Evolutionary conservation across 2,888 invertebrate species (phyloP), one percentile per base, ranked within the genome.

Genomic region (Ashinkailepas kermadecensis): DNA sequence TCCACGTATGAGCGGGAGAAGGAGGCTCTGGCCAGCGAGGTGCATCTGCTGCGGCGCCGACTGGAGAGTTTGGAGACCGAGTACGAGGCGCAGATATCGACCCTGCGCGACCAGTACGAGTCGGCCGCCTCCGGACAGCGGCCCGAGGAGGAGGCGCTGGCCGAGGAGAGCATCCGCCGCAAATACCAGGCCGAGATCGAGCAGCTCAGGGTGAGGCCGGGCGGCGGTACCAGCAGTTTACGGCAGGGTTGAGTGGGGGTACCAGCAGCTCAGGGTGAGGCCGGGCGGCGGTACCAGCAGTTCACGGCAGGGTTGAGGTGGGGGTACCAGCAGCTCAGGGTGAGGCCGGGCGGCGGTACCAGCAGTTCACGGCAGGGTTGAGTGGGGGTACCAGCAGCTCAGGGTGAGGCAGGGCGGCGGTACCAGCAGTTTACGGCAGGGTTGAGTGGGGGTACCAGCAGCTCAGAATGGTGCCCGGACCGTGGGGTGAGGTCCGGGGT

Each of bases 171-270:
- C 65, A 84, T 85, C 74, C 81, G 86, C 65, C 82, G 86, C 78
- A 91, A 93, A 83, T 94, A 94, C 88, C 94, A 95, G 88, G 91
- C 92, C 78, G 95, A 95, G 89, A 94, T 96, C 86, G 95, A 95
- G 87, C 95, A 95, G 87, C 89, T 96, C 83, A 90, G 93, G 85
- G 91, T 90, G 81, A 83, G 83, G 59, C 23, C 81, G 39, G 15
- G 10, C 54, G 15, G 10, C 54, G n/a, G 25, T 2, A 1, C 23
- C 58, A 21, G 11, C 57, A 78, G 21, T 1, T 58, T 23, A 57
- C 57, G 13, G 80, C 80, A 11, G 59, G 21, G 21, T 15, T 15
- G 81, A 8, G 59, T 39, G 13, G 25, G 15, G 59, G 58, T 58
- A 21, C 18, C 23, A 25, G 21, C 9, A 39, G 25, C 59, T 58